phyloP scores from a whole-genome alignment of 2,797 vertebrate genomes.

The Propithecus perrieri region DNA sequence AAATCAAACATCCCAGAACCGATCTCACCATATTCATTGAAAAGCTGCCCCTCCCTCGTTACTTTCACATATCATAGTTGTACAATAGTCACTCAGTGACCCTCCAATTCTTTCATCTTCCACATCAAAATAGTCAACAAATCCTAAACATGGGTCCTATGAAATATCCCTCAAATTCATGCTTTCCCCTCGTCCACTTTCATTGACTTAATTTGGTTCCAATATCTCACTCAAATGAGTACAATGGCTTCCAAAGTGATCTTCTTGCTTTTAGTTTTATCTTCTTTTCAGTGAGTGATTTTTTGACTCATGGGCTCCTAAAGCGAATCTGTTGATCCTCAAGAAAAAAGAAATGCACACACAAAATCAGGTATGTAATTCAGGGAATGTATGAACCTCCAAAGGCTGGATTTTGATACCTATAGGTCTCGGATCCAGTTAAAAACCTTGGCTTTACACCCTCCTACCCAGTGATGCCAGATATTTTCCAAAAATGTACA shows the following conservation, averaged over 20 bases:
- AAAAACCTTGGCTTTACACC: background rate
- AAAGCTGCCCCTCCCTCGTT: background rate
- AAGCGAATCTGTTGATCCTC: background rate
- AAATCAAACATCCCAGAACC: background rate
- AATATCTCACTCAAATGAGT: background rate
- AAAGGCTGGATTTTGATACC: background rate
- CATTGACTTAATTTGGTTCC: background rate
- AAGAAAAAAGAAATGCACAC: background rate
- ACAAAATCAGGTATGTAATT: background rate
- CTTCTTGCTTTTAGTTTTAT: background rate
- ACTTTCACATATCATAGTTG: background rate
- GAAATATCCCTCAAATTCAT: background rate
- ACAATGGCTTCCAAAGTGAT: background rate
- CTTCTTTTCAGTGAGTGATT: background rate
- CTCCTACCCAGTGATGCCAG: background rate
- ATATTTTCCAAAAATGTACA: background rate
- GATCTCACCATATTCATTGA: background rate
- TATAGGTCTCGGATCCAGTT: background rate
- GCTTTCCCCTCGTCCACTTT: background rate
- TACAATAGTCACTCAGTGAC: background rate
- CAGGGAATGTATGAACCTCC: accelerated
- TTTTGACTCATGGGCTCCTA: background rate
- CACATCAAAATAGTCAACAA: background rate
- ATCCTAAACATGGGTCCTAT: background rate
- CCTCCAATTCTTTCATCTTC: background rate